These are phyloP conservation scores for Drosophila paranaensis DNA, from an alignment of 2,888 invertebrate species.

Conservation along the genomic window DNA sequence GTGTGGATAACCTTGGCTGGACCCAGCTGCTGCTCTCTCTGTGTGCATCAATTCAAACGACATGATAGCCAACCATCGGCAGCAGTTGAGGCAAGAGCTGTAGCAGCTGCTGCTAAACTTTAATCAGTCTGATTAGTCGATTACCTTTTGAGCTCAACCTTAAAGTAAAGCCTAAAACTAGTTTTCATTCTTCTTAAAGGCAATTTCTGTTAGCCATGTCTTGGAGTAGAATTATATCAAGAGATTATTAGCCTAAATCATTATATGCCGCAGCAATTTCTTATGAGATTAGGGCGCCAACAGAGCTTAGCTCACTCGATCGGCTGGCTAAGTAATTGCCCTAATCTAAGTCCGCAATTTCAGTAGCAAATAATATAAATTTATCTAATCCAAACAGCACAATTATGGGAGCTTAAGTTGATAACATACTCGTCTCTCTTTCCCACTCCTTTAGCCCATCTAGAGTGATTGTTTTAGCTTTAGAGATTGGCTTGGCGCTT, in stretches of 20 bases:
- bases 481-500: slow-evolving; percentile 19
- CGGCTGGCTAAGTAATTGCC: neutral
- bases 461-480: slow-evolving; percentile 32
- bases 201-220: neutral
- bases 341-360: slow-evolving; percentile 6
- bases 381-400: slow-evolving; percentile 4
- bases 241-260: neutral
- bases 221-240: neutral
- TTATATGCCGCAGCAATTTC: too few species aligned
- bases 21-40: neutral
- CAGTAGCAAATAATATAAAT: slow-evolving; percentile 7
- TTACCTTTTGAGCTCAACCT: neutral
- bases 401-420: slow-evolving; percentile 9
- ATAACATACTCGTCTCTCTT: too few species aligned
- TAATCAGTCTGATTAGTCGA: slow-evolving; percentile 32
- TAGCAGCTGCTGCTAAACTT: slow-evolving; percentile 21
- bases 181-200: neutral
- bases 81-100: neutral
- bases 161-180: neutral
- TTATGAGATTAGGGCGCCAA: too few species aligned
- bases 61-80: neutral
- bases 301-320: neutral
- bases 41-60: slow-evolving; percentile 11
- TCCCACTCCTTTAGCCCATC: neutral
- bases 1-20: neutral